Percentiles rank a stretch among this genome's conserved stretches.
These are phyloP conservation scores for Malacoctenus gilli DNA, from an alignment of 2,797 vertebrate genomes.

Conservation along the genomic window DNA sequence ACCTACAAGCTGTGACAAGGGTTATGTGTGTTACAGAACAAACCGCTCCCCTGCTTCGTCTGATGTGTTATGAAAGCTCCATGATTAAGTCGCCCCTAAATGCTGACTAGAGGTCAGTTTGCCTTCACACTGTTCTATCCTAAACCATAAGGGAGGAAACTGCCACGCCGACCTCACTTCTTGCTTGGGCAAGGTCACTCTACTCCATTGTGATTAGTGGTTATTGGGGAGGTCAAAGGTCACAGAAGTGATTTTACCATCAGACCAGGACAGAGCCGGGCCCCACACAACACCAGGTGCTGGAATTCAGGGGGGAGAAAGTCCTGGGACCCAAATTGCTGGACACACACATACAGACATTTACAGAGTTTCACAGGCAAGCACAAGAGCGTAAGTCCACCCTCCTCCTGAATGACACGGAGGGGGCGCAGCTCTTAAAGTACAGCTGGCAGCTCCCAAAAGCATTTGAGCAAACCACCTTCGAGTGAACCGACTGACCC, in stretches of 20 bases:
- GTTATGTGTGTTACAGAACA: conserved; percentile 73
- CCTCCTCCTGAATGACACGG: conserved; percentile 3
- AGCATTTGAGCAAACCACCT: neutral
- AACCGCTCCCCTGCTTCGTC: conserved; percentile 55
- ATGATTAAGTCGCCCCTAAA: conserved; percentile 45
- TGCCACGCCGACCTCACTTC: conserved; percentile 52
- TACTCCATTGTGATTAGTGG: conserved; percentile 72
- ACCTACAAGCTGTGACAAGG: conserved; percentile 56
- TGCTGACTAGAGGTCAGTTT: conserved; percentile 57
- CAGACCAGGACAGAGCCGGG: conserved; percentile 72
- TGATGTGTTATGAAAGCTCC: conserved; percentile 60
- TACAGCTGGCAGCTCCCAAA: neutral
- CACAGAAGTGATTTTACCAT: conserved; percentile 78
- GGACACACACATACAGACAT: conserved; percentile 69
- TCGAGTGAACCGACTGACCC: too few relatives aligned
- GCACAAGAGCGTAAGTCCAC: conserved; percentile 34
- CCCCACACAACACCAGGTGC: conserved; percentile 78
- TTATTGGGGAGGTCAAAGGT: conserved; percentile 69
- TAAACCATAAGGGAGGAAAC: conserved; percentile 38
- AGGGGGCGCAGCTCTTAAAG: conserved; percentile 9
- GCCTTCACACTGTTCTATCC: conserved; percentile 34
- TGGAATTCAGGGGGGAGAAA: conserved; percentile 78
- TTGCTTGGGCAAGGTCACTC: conserved; percentile 41
- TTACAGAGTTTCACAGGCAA: conserved; percentile 59
- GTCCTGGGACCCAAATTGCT: conserved; percentile 77